Conservation (phyloP, 2,113 vertebrate genomes). For the Lamprologus sp. region DNA sequence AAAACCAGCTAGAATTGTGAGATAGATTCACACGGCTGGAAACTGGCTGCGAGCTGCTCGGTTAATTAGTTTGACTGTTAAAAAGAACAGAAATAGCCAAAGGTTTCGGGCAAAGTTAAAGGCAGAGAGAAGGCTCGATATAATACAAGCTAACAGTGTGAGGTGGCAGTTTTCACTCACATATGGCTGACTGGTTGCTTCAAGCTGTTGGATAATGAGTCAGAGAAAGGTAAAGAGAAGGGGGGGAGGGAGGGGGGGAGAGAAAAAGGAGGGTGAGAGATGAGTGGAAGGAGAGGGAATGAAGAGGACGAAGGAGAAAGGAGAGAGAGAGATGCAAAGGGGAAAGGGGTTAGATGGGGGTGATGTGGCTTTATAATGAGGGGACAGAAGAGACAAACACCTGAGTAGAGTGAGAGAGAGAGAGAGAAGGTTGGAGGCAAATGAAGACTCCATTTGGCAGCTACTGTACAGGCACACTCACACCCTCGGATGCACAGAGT, state of each 20-base stretch:
- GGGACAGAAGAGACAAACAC: conserved; percentile 62
- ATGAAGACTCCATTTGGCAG: conserved; percentile 58
- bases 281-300: neutral
- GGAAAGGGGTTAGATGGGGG: neutral
- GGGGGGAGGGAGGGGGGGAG: neutral
- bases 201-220: conserved; percentile 70
- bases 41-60: conserved; percentile 32
- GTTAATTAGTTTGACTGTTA: conserved; percentile 63
- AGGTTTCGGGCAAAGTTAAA: conserved; percentile 66
- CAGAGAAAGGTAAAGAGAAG: conserved; percentile 33
- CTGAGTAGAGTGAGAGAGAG: conserved; percentile 28
- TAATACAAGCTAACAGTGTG: conserved; percentile 57
- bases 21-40: conserved; percentile 32
- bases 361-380: conserved; percentile 53
- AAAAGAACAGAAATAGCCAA: conserved; percentile 59
- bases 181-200: conserved; percentile 69
- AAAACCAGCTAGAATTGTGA: conserved; percentile 14
- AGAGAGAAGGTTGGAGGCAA: conserved; percentile 50
- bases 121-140: conserved; percentile 46
- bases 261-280: neutral
- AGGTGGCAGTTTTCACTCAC: conserved; percentile 61
- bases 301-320: neutral
- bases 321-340: neutral
- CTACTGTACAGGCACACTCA: conserved; percentile 18
- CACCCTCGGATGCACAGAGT: conserved; percentile 11